phyloP scores from a whole-genome alignment of 2,113 vertebrate genomes.

The Numenius arquata region DNA sequence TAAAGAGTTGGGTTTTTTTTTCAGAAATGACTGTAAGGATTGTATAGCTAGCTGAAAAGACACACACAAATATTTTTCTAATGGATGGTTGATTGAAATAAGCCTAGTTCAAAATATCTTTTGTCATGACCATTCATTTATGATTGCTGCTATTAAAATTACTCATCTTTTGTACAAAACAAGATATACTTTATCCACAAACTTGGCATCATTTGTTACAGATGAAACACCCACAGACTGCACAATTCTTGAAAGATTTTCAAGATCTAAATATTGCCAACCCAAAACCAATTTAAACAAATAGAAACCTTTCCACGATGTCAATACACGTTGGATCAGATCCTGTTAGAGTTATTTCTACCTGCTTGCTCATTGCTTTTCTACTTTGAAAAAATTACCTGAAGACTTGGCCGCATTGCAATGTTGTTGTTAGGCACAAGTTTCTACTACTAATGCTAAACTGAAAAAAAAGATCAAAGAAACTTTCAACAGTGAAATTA shows the following conservation, averaged over 20 bases:
- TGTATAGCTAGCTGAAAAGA: not conserved
- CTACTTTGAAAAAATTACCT: slow-evolving; percentile 33
- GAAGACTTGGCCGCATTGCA: slow-evolving; percentile 11
- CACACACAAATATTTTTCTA: not conserved
- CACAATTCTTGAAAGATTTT: not conserved
- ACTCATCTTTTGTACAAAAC: not conserved
- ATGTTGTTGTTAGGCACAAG: not conserved
- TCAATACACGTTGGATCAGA: not conserved
- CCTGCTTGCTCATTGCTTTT: not conserved
- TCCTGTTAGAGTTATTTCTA: not conserved
- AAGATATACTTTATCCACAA: not conserved
- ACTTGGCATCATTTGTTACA: not conserved
- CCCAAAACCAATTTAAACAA: not conserved
- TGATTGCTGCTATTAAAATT: not conserved
- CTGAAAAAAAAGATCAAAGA: slow-evolving; percentile 50
- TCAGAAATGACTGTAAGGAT: not conserved
- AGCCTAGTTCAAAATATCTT: not conserved
- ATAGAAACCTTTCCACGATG: not conserved
- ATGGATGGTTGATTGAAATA: not conserved
- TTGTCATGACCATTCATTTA: not conserved
- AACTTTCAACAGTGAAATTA: slow-evolving; percentile 45
- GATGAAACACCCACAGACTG: not conserved
- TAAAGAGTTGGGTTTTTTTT: not conserved
- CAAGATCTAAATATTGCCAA: not conserved
- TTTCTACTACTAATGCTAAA: slow-evolving; percentile 23